Percentiles rank a stretch among this genome's conserved stretches.
Conservation (phyloP, 2,888 invertebrate genomes). For the Agrotis puta region DNA sequence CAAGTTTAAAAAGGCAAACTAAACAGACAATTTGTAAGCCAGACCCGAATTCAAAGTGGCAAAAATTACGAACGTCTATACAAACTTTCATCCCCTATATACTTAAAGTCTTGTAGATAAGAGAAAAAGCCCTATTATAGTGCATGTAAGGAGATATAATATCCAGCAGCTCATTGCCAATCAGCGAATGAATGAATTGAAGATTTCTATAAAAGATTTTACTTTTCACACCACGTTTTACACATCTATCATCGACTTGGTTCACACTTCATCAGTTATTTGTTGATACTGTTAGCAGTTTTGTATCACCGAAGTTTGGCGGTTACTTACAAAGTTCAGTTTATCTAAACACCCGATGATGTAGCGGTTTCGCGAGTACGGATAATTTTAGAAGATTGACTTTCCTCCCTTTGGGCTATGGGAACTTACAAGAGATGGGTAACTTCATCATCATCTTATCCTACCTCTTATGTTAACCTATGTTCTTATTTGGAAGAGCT, state of each 20-base stretch:
- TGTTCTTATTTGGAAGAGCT: background rate
- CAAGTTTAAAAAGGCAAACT: too few relatives aligned
- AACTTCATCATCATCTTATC: too few relatives aligned
- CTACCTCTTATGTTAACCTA: too few relatives aligned
- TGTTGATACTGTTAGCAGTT: background rate
- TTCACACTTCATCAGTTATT: background rate
- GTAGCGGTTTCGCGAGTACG: conserved; percentile 11
- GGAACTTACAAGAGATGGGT: background rate
- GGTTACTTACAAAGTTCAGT: background rate
- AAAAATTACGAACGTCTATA: background rate
- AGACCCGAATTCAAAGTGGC: too few relatives aligned
- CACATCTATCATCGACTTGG: background rate
- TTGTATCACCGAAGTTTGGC: conserved; percentile 19
- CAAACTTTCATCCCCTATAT: background rate
- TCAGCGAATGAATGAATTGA: too few relatives aligned
- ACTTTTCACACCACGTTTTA: background rate
- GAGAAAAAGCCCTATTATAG: background rate
- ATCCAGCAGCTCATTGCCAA: background rate
- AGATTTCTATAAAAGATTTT: background rate
- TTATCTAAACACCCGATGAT: conserved; percentile 23
- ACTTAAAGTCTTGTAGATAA: background rate
- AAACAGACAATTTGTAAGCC: too few relatives aligned
- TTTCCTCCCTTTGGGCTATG: background rate
- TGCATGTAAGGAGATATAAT: background rate
- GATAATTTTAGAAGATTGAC: conserved; percentile 3